phyloP scores from a whole-genome alignment of 2,888 invertebrate species.

The Melieria omissa region DNA sequence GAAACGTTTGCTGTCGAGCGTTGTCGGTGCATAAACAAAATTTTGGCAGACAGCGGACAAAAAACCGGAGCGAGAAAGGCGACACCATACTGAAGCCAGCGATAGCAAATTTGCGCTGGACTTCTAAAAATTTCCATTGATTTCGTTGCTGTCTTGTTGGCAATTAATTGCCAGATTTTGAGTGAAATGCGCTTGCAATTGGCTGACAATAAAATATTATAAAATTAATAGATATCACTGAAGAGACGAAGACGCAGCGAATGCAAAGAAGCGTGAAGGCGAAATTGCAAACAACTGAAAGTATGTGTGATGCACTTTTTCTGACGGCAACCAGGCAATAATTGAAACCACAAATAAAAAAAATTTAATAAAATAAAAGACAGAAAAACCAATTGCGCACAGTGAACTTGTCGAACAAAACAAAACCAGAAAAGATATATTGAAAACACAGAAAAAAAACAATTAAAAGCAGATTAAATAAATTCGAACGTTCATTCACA shows the following conservation, averaged over 20 bases:
- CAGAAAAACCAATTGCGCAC: too few relatives aligned
- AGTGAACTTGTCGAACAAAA: background rate
- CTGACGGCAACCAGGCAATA: background rate
- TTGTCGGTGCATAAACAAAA: too few relatives aligned
- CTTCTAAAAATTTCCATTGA: constrained; percentile 18
- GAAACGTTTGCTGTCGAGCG: too few relatives aligned
- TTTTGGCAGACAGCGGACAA: too few relatives aligned
- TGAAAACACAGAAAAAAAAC: background rate
- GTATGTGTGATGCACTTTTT: background rate
- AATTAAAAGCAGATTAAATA: too few relatives aligned
- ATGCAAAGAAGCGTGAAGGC: background rate
- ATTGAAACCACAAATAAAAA: background rate
- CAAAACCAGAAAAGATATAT: background rate
- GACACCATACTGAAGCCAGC: too few relatives aligned
- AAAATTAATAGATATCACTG: background rate
- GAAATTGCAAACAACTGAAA: background rate
- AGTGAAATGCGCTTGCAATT: background rate
- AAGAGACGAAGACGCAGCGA: constrained; percentile 1
- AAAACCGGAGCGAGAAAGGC: too few relatives aligned
- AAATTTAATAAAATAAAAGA: background rate
- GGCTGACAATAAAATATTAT: background rate
- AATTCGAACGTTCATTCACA: too few relatives aligned
- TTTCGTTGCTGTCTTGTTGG: background rate
- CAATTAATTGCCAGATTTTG: background rate
- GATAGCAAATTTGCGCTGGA: background rate